phyloP scores from a whole-genome alignment of 2,888 invertebrate species.

The Rotaria socialis region DNA sequence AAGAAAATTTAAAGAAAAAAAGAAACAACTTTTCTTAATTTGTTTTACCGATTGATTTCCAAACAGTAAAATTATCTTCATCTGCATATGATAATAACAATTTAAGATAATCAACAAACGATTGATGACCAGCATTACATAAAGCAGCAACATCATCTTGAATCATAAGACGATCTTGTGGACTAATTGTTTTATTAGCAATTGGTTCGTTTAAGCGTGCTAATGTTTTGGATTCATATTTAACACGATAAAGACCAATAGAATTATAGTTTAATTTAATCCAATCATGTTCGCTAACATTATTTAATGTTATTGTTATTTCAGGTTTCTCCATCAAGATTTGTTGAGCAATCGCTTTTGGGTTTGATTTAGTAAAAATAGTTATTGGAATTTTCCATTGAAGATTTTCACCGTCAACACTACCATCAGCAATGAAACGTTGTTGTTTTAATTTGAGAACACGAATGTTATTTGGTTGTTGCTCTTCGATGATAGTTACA shows the following conservation, averaged over 20 bases:
- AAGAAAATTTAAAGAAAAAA: background rate
- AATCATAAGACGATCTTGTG: constrained; percentile 77
- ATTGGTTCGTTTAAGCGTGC: constrained; percentile 1
- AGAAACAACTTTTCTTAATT: background rate
- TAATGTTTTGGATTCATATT: constrained; percentile 32
- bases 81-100: constrained; percentile 76
- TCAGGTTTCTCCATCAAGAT: constrained; percentile 36
- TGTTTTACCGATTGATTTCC: constrained; percentile 15
- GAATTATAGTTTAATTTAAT: constrained; percentile 42
- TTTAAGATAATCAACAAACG: constrained; percentile 74
- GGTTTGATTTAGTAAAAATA: constrained; percentile 38
- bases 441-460: constrained; percentile 25
- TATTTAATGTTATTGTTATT: constrained; percentile 21
- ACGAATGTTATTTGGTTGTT: constrained; percentile 14
- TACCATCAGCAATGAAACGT: constrained; percentile 9
- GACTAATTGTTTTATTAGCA: background rate
- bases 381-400: constrained; percentile 43
- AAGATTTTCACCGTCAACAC: background rate
- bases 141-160: constrained; percentile 62
- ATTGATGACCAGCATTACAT: constrained; percentile 72
- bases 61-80: constrained; percentile 86
- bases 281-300: constrained; percentile 34
- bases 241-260: constrained; percentile 41
- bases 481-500: background rate
- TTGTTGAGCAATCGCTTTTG: background rate